Evolutionary conservation across 2,888 invertebrate genomes (phyloP), one percentile per base, ranked within the genome.

Genomic region (Baronia brevicornis): DNA sequence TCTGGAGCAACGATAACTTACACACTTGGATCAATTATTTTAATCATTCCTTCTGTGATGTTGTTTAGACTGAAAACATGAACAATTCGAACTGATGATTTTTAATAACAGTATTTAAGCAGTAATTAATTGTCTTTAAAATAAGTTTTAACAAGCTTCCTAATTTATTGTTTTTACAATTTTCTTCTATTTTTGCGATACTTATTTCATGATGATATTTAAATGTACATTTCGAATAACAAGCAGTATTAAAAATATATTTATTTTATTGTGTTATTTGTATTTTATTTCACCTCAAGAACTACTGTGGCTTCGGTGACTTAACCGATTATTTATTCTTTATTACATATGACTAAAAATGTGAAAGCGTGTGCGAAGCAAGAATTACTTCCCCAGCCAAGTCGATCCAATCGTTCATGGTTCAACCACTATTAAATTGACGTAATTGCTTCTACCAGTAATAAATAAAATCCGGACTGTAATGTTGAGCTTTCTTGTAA

Each of bases 1-100:
- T 86, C 93, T 32, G 97, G 97, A 4, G 92, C 97, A 3, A 87
- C 87, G 33, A 67, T 88, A 7, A 96, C 96, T 0, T 98, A 98
- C 65, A 80, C 91, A 3, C 73, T 90, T 15, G 97, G 97, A 7
- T 93, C 94, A 10, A 47, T 91, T 17, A 77, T 90, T 28, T 86
- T 97, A 38, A 54, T 93, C 23, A 79, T 93, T 69, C 97, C 97
- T 41, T 90, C 91, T 50, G 62, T 90, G 60, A 88, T 89, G 73
- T 71, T 91, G 48, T 85, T 84, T 58, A 71, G 69, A 72, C 71
- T 82, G 66, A 80, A 71, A 43, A 68, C 61, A 33, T 51, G 29
- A 43, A 39, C 30, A 26, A 36, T 60, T 50, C 61, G 42, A 35
- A 34, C 39, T 38, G 50, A 48, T 50, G 45, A 45, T 42, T 59